phyloP scores from a whole-genome alignment of 2,888 invertebrate genomes.

The Heliconius hortense region DNA sequence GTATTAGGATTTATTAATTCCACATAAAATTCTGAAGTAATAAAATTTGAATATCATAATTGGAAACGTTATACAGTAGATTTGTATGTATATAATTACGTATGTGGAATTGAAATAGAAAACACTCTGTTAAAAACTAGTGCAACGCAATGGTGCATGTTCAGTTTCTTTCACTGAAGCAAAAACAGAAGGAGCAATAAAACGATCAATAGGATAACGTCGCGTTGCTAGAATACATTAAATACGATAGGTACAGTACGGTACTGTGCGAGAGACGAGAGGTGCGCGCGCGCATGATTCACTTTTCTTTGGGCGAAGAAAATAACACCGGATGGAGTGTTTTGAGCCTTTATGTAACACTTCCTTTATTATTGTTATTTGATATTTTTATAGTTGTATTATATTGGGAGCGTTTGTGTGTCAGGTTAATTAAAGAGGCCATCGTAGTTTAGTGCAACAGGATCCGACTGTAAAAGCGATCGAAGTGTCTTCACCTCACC shows the following conservation, averaged over 20 bases:
- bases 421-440: background rate
- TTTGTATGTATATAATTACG: background rate
- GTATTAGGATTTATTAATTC: background rate
- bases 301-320: conserved; percentile 7
- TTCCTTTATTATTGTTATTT: background rate
- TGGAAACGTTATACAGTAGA: no score
- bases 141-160: conserved; percentile 10
- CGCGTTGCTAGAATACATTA: conserved; percentile 31
- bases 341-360: background rate
- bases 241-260: conserved; percentile 21
- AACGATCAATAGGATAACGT: conserved; percentile 34
- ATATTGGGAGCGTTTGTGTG: background rate
- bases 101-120: conserved; percentile 7
- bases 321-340: conserved; percentile 9
- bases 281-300: conserved; percentile 36
- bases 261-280: background rate
- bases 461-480: background rate
- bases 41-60: no score
- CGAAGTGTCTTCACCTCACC: no score
- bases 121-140: background rate
- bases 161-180: conserved; percentile 26
- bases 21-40: no score
- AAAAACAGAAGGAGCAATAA: conserved; percentile 33
- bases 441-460: background rate
- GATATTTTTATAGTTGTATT: background rate